Base-by-base conservation (phyloP, 2,888 invertebrate species). In the Iselma pallidipennis region DNA sequence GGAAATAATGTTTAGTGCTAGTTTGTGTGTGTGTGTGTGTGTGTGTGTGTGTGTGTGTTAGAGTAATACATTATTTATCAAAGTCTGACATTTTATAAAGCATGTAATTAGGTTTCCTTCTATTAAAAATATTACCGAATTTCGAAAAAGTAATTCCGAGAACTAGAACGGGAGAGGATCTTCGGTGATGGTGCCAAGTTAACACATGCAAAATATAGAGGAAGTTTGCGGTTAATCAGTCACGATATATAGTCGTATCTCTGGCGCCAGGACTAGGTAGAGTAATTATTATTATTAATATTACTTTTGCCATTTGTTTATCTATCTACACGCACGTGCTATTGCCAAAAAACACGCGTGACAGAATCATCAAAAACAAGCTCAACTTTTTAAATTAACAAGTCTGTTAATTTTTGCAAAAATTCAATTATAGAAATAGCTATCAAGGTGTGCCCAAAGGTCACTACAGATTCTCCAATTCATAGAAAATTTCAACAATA, bases 171-270 rank as follows among this genome's bases (percentile, higher is more conserved):
- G 66, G 68, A 62, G 67, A 66, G 66, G 64, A 57, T 64, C 61
- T 62, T 52, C 53, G 55, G 57, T 55, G 64, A 61, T 59, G 62
- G 66, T 66, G 61, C 66, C 67, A 65, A 68, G 62, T 69, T 68
- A 69, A 66, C 71, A 71, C 70, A 70, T 71, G 72, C 68, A 69
- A 72, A 72, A 68, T 66, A 68, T 67, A 71, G 68, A 73, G 74
- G 74, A 74, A 74, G 74, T 74, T 74, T 73, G 72, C 69, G 74
- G 72, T 74, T 70, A 49, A 59, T 65, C 65, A 62, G 66, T 64
- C 69, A 70, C 69, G 69, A 67, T 58, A 63, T 57, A 66, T 61
- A 62, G 57, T 57, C 62, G 63, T 69, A 67, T 69, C 65, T 69
- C 65, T 67, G 71, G 70, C 71, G 70, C 70, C 71, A 59, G 63